Base-by-base conservation (phyloP, 2,113 vertebrate species). In the Marcusenius ussheri region DNA sequence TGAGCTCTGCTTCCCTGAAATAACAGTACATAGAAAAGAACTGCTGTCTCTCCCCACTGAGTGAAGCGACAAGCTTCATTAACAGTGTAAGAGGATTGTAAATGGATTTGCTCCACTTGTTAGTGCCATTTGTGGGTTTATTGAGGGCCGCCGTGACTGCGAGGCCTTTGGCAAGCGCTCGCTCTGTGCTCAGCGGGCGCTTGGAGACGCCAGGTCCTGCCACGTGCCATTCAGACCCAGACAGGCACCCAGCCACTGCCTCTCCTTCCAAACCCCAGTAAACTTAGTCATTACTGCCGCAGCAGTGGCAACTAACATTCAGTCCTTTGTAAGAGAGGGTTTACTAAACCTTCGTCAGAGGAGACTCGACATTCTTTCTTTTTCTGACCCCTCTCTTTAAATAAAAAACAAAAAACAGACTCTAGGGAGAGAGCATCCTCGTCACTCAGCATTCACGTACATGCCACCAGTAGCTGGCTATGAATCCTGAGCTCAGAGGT, bases 101-200 rank as follows among this genome's bases (percentile, higher is more conserved):
- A 27, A 90, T 90, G 89, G 89, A 87, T 90, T 62, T 56, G 42
- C n/a, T 66, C 8, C 45, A 11, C 84, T 84, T 74, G 83, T 87
- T 56, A 50, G 53, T 45, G n/a, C 27, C 56, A 74, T 49, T 87
- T 50, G 46, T 47, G 27, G 46, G 27, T 42, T 85, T 83, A 77
- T 51, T 39, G 35, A 46, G 27, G 42, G 58, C 58, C 10, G 49
- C 21, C 13, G 45, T 27, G 46, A n/a, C n/a, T 35, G 66, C 1
- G 24, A 31, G 27, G 46, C 83, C 66, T 83, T 74, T 50, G 47
- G 49, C 49, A 35, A 50, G 85, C 47, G 17, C 27, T 27, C 39
- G 27, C 50, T 53, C 24, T 53, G 50, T 47, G 27, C 50, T 87
- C 49, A 87, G 27, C 31, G 85, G 85, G 88, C 35, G 1, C 31